A percentile compares a stretch with the other conserved stretches of the same genome.
Conservation (phyloP, 1,140 invertebrate species). For the Tetragnatha versicolor region DNA sequence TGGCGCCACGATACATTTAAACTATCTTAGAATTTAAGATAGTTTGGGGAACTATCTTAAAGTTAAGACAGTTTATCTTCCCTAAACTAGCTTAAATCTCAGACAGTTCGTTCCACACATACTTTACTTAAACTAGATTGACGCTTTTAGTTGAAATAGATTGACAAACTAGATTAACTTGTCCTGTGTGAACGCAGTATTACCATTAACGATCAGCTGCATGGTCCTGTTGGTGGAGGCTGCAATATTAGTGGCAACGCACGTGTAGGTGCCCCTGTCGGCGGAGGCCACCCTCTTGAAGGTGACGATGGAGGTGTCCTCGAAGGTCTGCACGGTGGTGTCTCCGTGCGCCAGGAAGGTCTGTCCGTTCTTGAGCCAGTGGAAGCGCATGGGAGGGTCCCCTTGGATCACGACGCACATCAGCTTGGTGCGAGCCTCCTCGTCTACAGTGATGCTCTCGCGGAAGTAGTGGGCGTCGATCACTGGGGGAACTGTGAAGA, state of each 20-base stretch:
- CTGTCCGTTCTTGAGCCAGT: constrained; percentile 79
- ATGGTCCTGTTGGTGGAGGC: constrained; percentile 34
- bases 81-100: too few species aligned
- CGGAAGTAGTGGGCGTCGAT: constrained; percentile 43
- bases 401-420: constrained; percentile 80
- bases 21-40: too few species aligned
- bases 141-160: too few species aligned
- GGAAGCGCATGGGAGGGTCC: constrained; percentile 77
- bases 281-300: constrained; percentile 57
- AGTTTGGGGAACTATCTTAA: too few species aligned
- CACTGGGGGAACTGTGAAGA: constrained; percentile 11
- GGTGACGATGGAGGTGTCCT: constrained; percentile 57
- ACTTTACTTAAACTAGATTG: too few species aligned
- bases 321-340: constrained; percentile 45
- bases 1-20: too few species aligned
- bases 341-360: constrained; percentile 64
- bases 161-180: too few species aligned
- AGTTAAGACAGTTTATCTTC: too few species aligned
- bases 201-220: constrained; percentile 48
- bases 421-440: constrained; percentile 27
- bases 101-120: too few species aligned
- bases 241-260: constrained; percentile 69
- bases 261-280: constrained; percentile 79
- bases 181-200: too few species aligned
- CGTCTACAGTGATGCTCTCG: constrained; percentile 46